These are phyloP conservation scores for Procavia capensis DNA, from an alignment of 2,113 vertebrate species.

Conservation along the genomic window DNA sequence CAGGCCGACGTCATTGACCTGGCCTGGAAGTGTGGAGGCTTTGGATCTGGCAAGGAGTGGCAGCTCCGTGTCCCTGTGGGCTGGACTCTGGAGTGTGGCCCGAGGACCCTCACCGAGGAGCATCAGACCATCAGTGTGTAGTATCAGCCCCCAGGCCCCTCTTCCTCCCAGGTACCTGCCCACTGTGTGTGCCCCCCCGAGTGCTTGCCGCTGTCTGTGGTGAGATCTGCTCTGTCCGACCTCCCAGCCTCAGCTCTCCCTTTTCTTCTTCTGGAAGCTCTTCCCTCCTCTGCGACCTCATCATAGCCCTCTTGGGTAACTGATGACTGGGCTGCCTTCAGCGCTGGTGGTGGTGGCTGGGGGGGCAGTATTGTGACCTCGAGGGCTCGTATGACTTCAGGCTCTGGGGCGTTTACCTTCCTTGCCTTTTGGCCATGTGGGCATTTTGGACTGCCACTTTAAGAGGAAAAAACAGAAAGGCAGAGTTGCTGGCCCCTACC, in stretches of 20 bases:
- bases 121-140: neutral
- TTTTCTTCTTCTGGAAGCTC: neutral
- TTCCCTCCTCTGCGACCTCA: rapidly evolving
- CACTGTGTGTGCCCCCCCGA: neutral
- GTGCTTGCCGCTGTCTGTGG: neutral
- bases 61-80: neutral
- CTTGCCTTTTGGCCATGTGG: neutral
- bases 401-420: neutral
- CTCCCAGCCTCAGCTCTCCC: neutral
- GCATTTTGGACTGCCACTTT: neutral
- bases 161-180: neutral
- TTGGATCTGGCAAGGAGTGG: neutral
- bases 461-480: neutral
- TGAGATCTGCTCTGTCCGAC: neutral
- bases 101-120: neutral
- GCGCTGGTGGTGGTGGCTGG: neutral
- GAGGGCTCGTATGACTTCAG: neutral
- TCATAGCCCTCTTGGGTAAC: neutral
- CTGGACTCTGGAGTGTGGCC: too few species aligned
- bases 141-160: neutral
- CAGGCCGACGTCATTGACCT: too few species aligned
- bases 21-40: neutral
- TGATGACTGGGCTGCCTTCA: neutral
- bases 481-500: neutral
- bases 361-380: neutral